These are phyloP conservation scores for Muricea muricata DNA, from an alignment of 92 coral and sea anemone genomes.

Conservation along the genomic window DNA sequence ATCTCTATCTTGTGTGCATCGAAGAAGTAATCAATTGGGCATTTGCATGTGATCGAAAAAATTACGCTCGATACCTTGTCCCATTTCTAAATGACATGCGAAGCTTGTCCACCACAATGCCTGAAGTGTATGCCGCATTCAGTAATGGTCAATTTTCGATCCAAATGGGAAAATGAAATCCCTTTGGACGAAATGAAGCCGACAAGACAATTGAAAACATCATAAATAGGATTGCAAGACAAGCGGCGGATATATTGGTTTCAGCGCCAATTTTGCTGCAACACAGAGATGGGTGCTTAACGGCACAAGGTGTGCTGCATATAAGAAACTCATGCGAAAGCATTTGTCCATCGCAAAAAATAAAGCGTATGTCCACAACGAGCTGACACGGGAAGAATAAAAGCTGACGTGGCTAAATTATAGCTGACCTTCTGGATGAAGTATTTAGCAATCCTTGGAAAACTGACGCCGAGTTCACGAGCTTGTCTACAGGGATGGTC, in stretches of 20 bases:
- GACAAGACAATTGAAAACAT: conserved; percentile 70
- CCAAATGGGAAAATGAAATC: conserved; percentile 65
- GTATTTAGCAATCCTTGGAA: conserved; percentile 13
- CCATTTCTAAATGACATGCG: conserved; percentile 67
- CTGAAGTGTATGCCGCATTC: conserved; percentile 63
- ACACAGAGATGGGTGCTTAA: conserved; percentile 69
- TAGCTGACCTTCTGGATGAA: conserved; percentile 20
- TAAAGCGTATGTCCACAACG: conserved; percentile 10
- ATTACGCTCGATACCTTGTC: conserved; percentile 60
- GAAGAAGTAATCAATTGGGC: conserved; percentile 74
- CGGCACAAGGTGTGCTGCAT: background rate
- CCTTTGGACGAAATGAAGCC: conserved; percentile 72
- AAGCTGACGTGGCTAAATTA: background rate
- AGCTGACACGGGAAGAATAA: background rate
- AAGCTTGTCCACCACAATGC: conserved; percentile 50
- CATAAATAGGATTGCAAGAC: conserved; percentile 65
- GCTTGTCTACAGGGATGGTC: conserved; percentile 31
- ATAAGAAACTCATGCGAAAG: conserved; percentile 2
- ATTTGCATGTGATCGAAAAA: conserved; percentile 75
- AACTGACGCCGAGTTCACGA: conserved; percentile 17
- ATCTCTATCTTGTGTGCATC: conserved; percentile 68
- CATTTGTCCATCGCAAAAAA: background rate
- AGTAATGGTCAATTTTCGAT: conserved; percentile 56
- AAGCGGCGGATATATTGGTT: conserved; percentile 19
- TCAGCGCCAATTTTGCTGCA: conserved; percentile 73